Conservation (phyloP, 2,113 vertebrate species). For the Cathartes aura region DNA sequence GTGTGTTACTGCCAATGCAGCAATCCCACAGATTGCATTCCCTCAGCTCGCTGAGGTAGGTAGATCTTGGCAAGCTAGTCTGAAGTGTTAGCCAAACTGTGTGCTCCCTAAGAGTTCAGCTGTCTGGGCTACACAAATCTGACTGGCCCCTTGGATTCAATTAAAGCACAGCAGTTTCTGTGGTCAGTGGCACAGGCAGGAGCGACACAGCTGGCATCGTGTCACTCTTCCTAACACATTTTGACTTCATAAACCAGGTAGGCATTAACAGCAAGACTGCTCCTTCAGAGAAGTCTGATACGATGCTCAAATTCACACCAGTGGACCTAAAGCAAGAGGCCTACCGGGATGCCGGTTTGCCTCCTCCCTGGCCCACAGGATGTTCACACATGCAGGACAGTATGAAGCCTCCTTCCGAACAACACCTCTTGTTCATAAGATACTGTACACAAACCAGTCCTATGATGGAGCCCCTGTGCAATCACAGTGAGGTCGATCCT, state of each 20-base stretch:
- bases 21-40: neutral
- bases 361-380: neutral
- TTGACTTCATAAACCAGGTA: rapidly evolving
- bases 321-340: neutral
- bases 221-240: neutral
- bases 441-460: neutral
- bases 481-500: neutral
- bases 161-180: neutral
- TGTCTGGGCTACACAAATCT: neutral
- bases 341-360: neutral
- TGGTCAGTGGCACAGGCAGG: neutral
- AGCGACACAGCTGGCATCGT: rapidly evolving
- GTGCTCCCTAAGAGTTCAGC: neutral
- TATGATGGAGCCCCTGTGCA: neutral
- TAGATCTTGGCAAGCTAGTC: neutral
- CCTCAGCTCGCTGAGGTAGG: neutral
- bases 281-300: neutral
- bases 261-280: neutral
- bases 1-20: neutral
- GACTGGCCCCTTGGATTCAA: too few relatives aligned
- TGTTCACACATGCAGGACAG: rapidly evolving
- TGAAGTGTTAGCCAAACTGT: neutral
- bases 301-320: neutral
- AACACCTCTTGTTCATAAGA: neutral
- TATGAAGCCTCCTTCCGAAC: neutral